Base-by-base conservation (phyloP, 2,113 vertebrate genomes). In the Xiphophorus maculatus region DNA sequence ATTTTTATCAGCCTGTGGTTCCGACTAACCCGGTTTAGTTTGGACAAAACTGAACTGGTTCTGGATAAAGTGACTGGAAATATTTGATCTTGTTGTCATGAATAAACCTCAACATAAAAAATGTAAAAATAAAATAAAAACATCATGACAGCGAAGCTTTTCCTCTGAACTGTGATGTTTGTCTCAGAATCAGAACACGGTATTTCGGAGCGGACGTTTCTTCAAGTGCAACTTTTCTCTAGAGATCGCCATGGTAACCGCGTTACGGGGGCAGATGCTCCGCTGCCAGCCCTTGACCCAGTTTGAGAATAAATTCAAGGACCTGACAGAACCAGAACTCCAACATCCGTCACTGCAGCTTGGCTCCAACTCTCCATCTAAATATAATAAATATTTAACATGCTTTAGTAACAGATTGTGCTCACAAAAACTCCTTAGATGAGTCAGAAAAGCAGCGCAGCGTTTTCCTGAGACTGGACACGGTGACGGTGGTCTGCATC, bases 251-350 rank as follows among this genome's bases (percentile, higher is more conserved):
- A 62, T 83, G 77, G 82, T 74, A 83, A 37, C 77, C 44, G 77
- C 80, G 72, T 84, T 78, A 67, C 61, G 71, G 66, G 71, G 70
- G 4, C 77, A 75, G 68, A 63, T 40, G 8, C 65, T 82, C 67
- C n/a, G 27, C 66, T 79, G 65, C 71, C 66, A 86, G 88, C 61
- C 85, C 85, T 84, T 86, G 85, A 89, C 85, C 83, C 73, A 87
- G 78, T 86, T 89, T 63, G 68, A 75, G 62, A 68, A 71, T 72
- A 76, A 76, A 80, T 73, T 82, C 65, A 73, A 86, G 77, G 71
- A 86, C 66, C 48, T 28, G 64, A 68, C 3, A n/a, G 69, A 51
- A 68, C 65, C 2, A 70, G 64, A 66, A 19, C 44, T 48, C 5
- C 5, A 48, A 48, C 17, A n/a, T 58, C 51, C 51, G 25, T 58